A percentile compares a stretch with the other conserved stretches of the same genome.
Evolutionary conservation across 2,888 invertebrate genomes (phyloP).

Genomic region (Autographa gamma): DNA sequence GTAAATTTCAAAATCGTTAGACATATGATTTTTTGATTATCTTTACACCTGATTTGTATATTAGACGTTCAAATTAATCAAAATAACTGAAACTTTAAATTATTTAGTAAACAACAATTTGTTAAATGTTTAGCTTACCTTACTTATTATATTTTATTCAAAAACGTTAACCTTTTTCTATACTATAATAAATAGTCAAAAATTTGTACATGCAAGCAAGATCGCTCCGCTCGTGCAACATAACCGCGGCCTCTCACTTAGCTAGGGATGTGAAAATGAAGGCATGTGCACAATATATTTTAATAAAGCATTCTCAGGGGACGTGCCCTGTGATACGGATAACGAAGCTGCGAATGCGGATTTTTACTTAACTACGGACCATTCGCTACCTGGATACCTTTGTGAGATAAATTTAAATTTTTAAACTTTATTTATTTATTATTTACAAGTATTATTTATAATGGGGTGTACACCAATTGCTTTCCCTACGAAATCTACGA

Average conservation of each 20-base stretch:
- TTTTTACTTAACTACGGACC: slow-evolving; percentile 80
- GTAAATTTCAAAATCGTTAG: too few species aligned
- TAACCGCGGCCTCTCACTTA: slow-evolving; percentile 50
- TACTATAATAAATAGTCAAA: too few species aligned
- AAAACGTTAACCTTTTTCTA: too few species aligned
- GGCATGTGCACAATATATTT: slow-evolving; percentile 85
- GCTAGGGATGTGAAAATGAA: slow-evolving; percentile 74
- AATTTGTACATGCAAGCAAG: not conserved
- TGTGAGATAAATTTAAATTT: slow-evolving; percentile 48
- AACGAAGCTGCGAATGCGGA: slow-evolving; percentile 82
- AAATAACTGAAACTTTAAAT: too few species aligned
- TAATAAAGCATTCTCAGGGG: slow-evolving; percentile 85
- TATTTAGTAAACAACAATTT: too few species aligned
- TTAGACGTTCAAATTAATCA: too few species aligned
- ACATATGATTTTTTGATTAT: too few species aligned
- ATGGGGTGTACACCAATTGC: slow-evolving; percentile 17
- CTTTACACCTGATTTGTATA: too few species aligned
- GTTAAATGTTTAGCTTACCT: too few species aligned
- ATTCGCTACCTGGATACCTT: slow-evolving; percentile 67
- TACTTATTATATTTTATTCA: too few species aligned
- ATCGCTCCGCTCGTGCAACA: slow-evolving; percentile 46
- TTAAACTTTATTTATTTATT: slow-evolving; percentile 49
- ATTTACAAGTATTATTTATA: slow-evolving; percentile 20
- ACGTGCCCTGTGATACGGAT: slow-evolving; percentile 78
- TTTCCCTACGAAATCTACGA: not conserved